phyloP scores from a whole-genome alignment of 1,140 invertebrate species.

The Zaprionus davidi region DNA sequence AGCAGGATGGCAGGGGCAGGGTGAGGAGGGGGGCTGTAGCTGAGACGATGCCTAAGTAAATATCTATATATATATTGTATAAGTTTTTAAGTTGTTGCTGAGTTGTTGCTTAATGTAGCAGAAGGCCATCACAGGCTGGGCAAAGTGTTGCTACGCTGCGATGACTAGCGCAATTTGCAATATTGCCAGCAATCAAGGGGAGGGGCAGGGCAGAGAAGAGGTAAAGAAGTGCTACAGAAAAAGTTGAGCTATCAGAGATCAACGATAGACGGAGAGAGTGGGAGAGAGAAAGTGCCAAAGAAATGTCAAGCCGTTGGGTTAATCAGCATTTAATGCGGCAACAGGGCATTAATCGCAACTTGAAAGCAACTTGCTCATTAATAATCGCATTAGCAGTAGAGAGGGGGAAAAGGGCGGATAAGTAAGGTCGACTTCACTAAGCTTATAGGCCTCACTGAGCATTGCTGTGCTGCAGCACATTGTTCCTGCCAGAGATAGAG shows the following conservation, averaged over 20 bases:
- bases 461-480: too few species aligned
- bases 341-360: background rate
- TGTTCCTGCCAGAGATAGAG: background rate
- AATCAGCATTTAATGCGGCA: slow-evolving; percentile 9
- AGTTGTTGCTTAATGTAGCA: slow-evolving; percentile 61
- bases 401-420: background rate
- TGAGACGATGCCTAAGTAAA: slow-evolving; percentile 59
- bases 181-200: slow-evolving; percentile 23
- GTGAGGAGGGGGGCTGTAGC: slow-evolving; percentile 1
- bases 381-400: background rate
- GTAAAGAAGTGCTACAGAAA: background rate
- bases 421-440: too few species aligned
- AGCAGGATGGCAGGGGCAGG: slow-evolving; percentile 6
- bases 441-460: too few species aligned
- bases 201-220: background rate
- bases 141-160: slow-evolving; percentile 57
- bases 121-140: slow-evolving; percentile 42
- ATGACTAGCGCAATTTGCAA: slow-evolving; percentile 64
- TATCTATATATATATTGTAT: slow-evolving; percentile 48
- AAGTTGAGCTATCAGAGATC: background rate
- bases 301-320: slow-evolving; percentile 28
- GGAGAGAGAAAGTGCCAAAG: background rate
- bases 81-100: slow-evolving; percentile 52
- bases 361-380: slow-evolving; percentile 5
- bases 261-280: background rate